These are phyloP conservation scores for Ophraella communa DNA, from an alignment of 2,888 invertebrate genomes.

Conservation along the genomic window DNA sequence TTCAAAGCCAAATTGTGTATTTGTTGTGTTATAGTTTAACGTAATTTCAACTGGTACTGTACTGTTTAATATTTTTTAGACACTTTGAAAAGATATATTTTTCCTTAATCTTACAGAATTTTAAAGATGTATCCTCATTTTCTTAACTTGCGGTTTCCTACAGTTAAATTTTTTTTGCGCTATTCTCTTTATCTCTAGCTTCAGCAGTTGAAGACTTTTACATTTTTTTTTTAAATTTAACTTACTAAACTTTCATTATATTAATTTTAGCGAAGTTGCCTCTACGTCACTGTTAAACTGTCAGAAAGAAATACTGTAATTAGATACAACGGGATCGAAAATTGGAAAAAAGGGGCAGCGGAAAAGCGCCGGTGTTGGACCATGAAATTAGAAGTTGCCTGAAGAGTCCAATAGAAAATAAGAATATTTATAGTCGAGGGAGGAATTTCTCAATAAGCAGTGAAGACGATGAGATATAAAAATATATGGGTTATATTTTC, in stretches of 20 bases:
- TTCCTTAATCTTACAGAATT: no score
- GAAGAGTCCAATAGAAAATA: slow-evolving; percentile 53
- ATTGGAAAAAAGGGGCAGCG: slow-evolving; percentile 53
- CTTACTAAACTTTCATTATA: neutral
- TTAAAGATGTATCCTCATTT: no score
- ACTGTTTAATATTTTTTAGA: no score
- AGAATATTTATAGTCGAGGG: slow-evolving; percentile 47
- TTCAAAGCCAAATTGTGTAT: no score
- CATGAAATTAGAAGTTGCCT: slow-evolving; percentile 57
- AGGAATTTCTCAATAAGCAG: slow-evolving; percentile 42
- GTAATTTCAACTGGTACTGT: no score
- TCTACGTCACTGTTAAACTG: slow-evolving; percentile 34
- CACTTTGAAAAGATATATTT: no score
- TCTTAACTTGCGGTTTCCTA: no score
- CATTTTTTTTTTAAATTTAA: no score
- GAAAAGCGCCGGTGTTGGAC: slow-evolving; percentile 53
- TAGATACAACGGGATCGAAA: slow-evolving; percentile 55
- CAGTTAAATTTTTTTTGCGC: no score
- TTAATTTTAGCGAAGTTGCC: neutral
- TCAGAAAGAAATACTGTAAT: slow-evolving; percentile 57
- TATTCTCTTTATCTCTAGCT: no score
- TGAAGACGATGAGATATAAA: slow-evolving; percentile 30
- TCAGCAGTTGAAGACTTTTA: no score
- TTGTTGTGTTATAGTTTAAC: no score
- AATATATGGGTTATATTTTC: slow-evolving; percentile 28